These are phyloP conservation scores for Tricholaema leucomelas DNA, from an alignment of 2,113 vertebrate genomes.

Conservation along the genomic window DNA sequence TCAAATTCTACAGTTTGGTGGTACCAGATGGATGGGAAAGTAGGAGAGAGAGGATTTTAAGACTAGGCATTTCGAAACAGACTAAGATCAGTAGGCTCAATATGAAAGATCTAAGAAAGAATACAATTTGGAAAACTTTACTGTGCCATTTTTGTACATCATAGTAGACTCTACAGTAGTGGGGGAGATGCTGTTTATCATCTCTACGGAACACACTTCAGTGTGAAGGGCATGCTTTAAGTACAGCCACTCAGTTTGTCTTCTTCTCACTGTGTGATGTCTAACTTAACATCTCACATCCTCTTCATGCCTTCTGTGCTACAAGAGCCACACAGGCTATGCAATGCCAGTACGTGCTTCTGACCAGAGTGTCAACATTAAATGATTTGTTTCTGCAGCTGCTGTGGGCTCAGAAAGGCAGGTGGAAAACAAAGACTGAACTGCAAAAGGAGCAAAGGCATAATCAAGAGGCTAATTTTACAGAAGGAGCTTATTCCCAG, in stretches of 20 bases:
- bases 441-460: neutral
- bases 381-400: neutral
- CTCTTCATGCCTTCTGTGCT: neutral
- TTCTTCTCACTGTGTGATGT: neutral
- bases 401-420: neutral
- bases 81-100: neutral
- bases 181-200: neutral
- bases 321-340: neutral
- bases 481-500: neutral
- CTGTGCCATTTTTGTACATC: neutral
- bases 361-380: neutral
- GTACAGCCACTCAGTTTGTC: neutral
- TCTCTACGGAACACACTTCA: neutral
- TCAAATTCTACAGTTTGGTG: neutral
- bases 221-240: neutral
- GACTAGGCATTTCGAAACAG: neutral
- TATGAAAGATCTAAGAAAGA: neutral
- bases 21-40: neutral
- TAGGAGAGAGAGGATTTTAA: neutral
- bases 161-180: neutral
- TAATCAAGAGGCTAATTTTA: neutral
- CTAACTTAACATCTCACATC: neutral
- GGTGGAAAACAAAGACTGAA: neutral
- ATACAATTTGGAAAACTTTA: neutral
- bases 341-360: neutral